Conservation (phyloP, 2,888 invertebrate species). For the Polyploca ridens region DNA sequence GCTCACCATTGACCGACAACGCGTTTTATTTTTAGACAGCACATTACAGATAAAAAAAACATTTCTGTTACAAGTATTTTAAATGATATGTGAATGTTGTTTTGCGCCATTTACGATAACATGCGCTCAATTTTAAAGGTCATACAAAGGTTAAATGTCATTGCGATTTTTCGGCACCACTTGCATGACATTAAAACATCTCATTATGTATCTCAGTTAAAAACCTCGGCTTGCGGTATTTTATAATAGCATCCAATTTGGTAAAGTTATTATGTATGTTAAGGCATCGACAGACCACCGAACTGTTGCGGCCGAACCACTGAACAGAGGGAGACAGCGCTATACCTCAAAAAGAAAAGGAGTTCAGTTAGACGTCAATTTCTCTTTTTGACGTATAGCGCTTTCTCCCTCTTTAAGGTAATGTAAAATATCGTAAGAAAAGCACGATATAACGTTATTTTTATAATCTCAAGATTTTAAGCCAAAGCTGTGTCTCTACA, state of each 20-base stretch:
- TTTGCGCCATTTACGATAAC: background rate
- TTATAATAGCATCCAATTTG: background rate
- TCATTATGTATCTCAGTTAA: background rate
- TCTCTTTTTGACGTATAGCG: too few relatives aligned
- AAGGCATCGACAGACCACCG: too few relatives aligned
- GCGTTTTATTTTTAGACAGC: background rate
- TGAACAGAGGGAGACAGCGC: too few relatives aligned
- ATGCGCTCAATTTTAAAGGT: background rate
- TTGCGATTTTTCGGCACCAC: background rate
- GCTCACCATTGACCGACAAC: background rate
- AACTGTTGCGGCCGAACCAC: too few relatives aligned
- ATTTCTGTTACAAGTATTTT: background rate
- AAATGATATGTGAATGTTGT: background rate
- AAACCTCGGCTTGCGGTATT: background rate
- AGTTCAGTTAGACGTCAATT: too few relatives aligned
- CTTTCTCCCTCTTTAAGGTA: too few relatives aligned
- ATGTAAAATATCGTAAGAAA: slow-evolving; percentile 3
- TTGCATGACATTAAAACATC: background rate
- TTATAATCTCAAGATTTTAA: too few relatives aligned
- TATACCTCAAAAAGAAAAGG: too few relatives aligned
- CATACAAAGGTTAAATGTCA: background rate
- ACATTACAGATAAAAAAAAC: background rate
- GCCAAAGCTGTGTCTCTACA: too few relatives aligned
- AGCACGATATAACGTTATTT: background rate
- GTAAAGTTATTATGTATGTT: too few relatives aligned